These are phyloP conservation scores for Drosophila cognata DNA, from an alignment of 2,888 invertebrate genomes.

Conservation along the genomic window DNA sequence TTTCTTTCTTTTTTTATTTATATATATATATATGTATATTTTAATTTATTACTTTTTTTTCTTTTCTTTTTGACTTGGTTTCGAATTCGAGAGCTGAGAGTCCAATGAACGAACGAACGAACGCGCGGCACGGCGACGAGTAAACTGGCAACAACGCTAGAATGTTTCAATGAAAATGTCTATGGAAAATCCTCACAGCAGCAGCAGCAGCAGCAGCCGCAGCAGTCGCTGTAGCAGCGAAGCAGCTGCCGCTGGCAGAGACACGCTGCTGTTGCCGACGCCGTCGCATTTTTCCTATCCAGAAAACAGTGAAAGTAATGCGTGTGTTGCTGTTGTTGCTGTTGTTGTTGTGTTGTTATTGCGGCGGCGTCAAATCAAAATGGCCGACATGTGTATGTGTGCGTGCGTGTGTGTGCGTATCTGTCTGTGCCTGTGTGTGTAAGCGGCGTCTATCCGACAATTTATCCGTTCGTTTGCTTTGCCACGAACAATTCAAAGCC, in stretches of 20 bases:
- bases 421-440: slow-evolving; percentile 8
- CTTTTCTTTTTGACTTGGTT: slow-evolving; percentile 17
- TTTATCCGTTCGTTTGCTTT: slow-evolving; percentile 57
- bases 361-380: slow-evolving; percentile 61
- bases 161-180: slow-evolving; percentile 71
- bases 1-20: slow-evolving; percentile 4
- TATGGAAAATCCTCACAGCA: slow-evolving; percentile 64
- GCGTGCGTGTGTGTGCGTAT: neutral
- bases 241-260: slow-evolving; percentile 26
- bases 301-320: slow-evolving; percentile 67
- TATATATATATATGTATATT: neutral
- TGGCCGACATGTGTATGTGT: slow-evolving; percentile 47
- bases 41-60: slow-evolving; percentile 9
- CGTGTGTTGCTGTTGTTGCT: slow-evolving; percentile 18
- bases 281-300: slow-evolving; percentile 62
- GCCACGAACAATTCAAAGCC: slow-evolving; percentile 23
- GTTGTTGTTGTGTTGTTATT: slow-evolving; percentile 23
- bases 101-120: slow-evolving; percentile 70
- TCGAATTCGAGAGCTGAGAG: slow-evolving; percentile 54
- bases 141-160: slow-evolving; percentile 66
- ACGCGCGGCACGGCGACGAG: slow-evolving; percentile 75
- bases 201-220: slow-evolving; percentile 28
- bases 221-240: slow-evolving; percentile 21
- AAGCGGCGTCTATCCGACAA: slow-evolving; percentile 64
- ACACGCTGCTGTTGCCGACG: slow-evolving; percentile 3